A percentile compares a stretch with the other conserved stretches of the same genome.
Conservation (phyloP, 2,797 vertebrate genomes). For the Apodemus agrarius region DNA sequence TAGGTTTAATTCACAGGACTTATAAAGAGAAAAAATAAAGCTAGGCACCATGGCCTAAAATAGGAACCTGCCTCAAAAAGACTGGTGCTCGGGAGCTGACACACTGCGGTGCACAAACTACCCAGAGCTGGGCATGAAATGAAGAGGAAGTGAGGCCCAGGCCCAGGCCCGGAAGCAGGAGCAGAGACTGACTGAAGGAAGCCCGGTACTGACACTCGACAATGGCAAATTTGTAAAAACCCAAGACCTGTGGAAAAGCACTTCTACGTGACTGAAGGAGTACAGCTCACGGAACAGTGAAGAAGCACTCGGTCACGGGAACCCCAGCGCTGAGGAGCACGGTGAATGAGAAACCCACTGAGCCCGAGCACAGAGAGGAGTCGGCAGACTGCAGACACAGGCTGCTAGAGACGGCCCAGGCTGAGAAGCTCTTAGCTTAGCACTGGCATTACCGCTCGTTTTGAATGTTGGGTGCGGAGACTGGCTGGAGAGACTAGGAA, state of each 20-base stretch:
- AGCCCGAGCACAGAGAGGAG: background rate
- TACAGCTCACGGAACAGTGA: background rate
- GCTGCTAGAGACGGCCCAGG: background rate
- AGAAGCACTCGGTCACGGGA: background rate
- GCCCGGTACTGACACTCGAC: background rate
- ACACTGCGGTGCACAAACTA: background rate
- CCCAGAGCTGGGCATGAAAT: background rate
- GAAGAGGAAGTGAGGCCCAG: background rate
- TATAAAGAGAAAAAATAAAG: background rate
- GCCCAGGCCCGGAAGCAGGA: background rate
- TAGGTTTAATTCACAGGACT: background rate
- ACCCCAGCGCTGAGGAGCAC: background rate
- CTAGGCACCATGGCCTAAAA: background rate
- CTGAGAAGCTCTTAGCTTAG: background rate
- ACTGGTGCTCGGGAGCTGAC: background rate
- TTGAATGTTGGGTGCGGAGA: conserved; percentile 17
- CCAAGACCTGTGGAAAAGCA: background rate
- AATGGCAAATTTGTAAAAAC: background rate
- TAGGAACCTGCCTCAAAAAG: background rate
- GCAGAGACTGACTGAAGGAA: background rate
- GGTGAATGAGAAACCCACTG: background rate
- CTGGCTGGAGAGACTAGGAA: background rate
- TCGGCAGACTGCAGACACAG: background rate
- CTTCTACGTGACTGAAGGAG: background rate
- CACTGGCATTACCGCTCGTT: background rate